A percentile compares a stretch with the other conserved stretches of the same genome.
These are phyloP conservation scores for Laothoe populi DNA, from an alignment of 2,888 invertebrate species.

Conservation along the genomic window DNA sequence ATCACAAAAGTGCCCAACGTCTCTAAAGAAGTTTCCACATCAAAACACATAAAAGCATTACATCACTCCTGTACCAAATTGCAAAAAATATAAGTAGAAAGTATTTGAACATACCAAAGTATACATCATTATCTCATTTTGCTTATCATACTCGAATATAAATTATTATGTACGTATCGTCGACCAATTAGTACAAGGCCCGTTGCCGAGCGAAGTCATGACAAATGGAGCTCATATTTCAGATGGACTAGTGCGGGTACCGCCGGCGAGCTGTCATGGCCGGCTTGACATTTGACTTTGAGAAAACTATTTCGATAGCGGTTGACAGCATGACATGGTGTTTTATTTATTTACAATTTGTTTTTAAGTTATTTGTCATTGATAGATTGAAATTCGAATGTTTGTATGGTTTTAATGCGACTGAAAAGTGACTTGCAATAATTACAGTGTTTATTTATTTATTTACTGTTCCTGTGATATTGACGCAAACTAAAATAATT, in stretches of 20 bases:
- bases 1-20: too few relatives aligned
- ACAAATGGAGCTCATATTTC: conserved; percentile 41
- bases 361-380: background rate
- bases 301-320: background rate
- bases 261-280: background rate
- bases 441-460: too few relatives aligned
- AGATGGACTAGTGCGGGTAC: conserved; percentile 34
- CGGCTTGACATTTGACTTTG: conserved; percentile 10
- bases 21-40: too few relatives aligned
- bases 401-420: too few relatives aligned
- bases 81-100: background rate
- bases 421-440: too few relatives aligned
- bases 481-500: too few relatives aligned
- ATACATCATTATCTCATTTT: conserved; percentile 3
- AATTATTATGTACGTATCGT: conserved; percentile 20
- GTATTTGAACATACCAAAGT: too few relatives aligned
- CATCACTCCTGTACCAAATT: too few relatives aligned
- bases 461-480: too few relatives aligned
- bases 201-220: conserved; percentile 33
- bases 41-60: too few relatives aligned
- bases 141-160: conserved; percentile 14
- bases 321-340: background rate
- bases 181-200: conserved; percentile 42
- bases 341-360: background rate
- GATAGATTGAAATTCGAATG: too few relatives aligned